Evolutionary conservation across 2,113 vertebrate genomes (phyloP), one percentile per base, ranked within the genome.

Genomic region (Dicentrarchus labrax): DNA sequence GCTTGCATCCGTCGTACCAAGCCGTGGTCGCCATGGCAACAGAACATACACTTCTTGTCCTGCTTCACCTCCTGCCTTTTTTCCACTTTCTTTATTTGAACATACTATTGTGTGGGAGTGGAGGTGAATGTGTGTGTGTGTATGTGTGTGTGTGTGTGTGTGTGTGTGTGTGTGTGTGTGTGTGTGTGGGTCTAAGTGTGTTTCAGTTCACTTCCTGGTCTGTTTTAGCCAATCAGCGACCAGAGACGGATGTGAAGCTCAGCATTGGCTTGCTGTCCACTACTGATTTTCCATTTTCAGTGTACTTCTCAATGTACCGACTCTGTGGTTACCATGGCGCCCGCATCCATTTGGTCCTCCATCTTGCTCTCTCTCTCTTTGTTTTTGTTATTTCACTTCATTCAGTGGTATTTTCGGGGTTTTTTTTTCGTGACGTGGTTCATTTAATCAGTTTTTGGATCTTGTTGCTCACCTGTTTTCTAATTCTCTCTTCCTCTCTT

Each of bases 1-100:
- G 85, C 80, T 84, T 69, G 82, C 74, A 84, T 80, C 84, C 56
- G 5, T 24, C 36, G 30, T 74, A 69, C 77, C 75, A 57, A 86
- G 80, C 77, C 10, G 43, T 45, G 39, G 78, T 91, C 76, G 2
- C 85, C 88, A 83, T 82, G 76, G 91, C 56, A 92, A 94, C 93
- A 65, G 75, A 59, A 84, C 77, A 89, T 45, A 87, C 89, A 88
- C 83, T 75, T 76, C 62, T 41, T 50, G 43, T 45, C 43, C 80
- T 68, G 75, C 76, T 67, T 66, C 59, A 67, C 50, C 72, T 88
- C 61, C 41, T 76, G 60, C 72, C 19, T 51, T 65, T 43, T 61
- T 12, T 45, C 17, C 15, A 22, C 45, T 65, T 47, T 86, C 36
- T 76, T 65, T 67, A 47, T 83, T 17, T 68, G 17, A 74, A 71